Conservation (phyloP, 30 jellyfish, hydroid and myxozoan genomes). For the Hydractinia echinata region DNA sequence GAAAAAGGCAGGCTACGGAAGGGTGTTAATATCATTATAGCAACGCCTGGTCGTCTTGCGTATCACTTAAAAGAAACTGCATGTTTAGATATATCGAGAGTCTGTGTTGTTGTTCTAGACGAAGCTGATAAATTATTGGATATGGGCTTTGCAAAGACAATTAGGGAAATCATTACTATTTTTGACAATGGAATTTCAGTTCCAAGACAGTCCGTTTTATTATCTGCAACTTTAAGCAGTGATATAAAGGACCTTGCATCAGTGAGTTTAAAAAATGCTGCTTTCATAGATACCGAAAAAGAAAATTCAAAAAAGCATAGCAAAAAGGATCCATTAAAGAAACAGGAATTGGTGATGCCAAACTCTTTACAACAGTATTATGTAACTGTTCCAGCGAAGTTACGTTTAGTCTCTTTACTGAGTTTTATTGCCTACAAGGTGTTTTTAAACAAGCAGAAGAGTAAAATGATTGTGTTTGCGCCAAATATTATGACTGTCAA, state of each 20-base stretch:
- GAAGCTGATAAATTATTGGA: slow-evolving; percentile 95
- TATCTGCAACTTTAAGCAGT: slow-evolving; percentile 81
- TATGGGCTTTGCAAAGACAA: slow-evolving; percentile 76
- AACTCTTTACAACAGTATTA: slow-evolving; percentile 57
- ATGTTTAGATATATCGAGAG: slow-evolving; percentile 51
- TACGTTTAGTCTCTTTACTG: slow-evolving; percentile 63
- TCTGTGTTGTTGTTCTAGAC: slow-evolving; percentile 57
- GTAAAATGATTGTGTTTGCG: slow-evolving; percentile 72
- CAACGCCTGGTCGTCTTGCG: slow-evolving; percentile 94
- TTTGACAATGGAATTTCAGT: slow-evolving; percentile 33
- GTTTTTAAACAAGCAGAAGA: background rate
- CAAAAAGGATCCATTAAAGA: background rate
- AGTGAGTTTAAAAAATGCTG: slow-evolving; percentile 47
- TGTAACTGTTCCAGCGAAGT: slow-evolving; percentile 85
- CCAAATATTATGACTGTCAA: slow-evolving; percentile 63
- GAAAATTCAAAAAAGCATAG: background rate
- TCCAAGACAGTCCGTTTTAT: slow-evolving; percentile 57
- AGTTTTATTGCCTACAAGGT: slow-evolving; percentile 20
- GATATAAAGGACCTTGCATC: slow-evolving; percentile 64
- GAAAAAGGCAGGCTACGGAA: slow-evolving; percentile 88
- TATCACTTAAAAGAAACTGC: slow-evolving; percentile 86
- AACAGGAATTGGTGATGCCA: slow-evolving; percentile 37
- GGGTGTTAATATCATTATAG: slow-evolving; percentile 85
- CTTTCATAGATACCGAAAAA: slow-evolving; percentile 47
- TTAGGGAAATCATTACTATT: slow-evolving; percentile 38